Evolutionary conservation across 2,797 vertebrate species (phyloP).

Genomic region (Halcyon leucocephala): DNA sequence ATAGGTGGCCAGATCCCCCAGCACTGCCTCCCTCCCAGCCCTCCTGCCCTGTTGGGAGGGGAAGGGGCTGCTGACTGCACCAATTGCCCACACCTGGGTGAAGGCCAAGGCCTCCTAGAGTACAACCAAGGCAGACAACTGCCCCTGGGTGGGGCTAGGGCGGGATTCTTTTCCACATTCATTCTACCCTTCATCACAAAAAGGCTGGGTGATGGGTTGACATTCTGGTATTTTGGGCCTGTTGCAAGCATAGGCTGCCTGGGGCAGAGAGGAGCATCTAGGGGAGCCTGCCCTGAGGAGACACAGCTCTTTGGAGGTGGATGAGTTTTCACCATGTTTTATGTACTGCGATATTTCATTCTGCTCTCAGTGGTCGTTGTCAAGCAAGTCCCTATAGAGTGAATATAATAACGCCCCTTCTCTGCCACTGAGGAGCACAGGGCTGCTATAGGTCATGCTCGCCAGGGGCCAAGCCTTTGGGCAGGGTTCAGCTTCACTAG

Average conservation of each 20-base stretch:
- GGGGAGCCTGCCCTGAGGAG: not conserved
- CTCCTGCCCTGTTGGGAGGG: not conserved
- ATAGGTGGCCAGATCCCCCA: rapidly evolving
- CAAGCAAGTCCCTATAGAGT: not conserved
- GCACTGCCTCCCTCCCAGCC: not conserved
- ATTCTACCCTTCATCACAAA: not conserved
- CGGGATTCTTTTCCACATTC: rapidly evolving
- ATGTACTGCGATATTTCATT: not conserved
- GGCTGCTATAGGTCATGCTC: rapidly evolving
- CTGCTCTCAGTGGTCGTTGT: rapidly evolving
- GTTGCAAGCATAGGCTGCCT: rapidly evolving
- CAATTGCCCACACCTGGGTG: not conserved
- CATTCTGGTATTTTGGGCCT: not conserved
- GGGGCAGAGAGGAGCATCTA: rapidly evolving
- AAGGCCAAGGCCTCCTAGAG: not conserved
- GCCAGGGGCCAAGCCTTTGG: not conserved
- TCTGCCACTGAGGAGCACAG: rapidly evolving
- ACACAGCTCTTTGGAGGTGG: not conserved
- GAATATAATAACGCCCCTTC: rapidly evolving
- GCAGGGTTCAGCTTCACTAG: not conserved
- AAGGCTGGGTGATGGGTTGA: rapidly evolving
- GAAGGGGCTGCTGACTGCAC: not conserved
- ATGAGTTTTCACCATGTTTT: not conserved
- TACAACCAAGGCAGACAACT: not conserved
- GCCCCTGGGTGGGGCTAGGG: rapidly evolving